Evolutionary conservation across 30 jellyfish, hydroid and myxozoan species (phyloP).

Genomic region (Sanderia malayensis): DNA sequence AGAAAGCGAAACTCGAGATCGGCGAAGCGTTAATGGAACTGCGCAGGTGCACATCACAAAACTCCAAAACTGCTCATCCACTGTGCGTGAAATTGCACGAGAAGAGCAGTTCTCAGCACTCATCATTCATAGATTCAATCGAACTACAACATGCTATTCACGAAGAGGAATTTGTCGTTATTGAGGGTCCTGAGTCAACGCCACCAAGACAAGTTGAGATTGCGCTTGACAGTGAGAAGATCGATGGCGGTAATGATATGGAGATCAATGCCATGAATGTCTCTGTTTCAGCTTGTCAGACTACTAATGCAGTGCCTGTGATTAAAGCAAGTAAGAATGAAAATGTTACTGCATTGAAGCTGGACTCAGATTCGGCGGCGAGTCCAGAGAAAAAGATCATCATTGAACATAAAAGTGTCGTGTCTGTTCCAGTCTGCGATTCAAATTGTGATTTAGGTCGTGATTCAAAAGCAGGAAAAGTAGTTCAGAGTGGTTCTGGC

Average conservation of each 20-base stretch:
- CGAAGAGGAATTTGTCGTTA: constrained; percentile 62
- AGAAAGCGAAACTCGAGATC: constrained; percentile 50
- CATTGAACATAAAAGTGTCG: not conserved
- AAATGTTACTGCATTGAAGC: not conserved
- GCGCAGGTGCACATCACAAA: constrained; percentile 29
- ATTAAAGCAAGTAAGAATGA: too few species aligned
- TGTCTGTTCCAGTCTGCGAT: not conserved
- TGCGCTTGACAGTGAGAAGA: not conserved
- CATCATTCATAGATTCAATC: constrained; percentile 46
- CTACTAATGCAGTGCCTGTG: too few species aligned
- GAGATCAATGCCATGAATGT: too few species aligned
- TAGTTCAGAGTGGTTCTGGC: not conserved
- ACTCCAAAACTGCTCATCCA: constrained; percentile 4
- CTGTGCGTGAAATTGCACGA: constrained; percentile 16
- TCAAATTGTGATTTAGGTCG: not conserved
- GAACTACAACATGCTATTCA: constrained; percentile 40
- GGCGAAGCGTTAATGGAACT: constrained; percentile 57
- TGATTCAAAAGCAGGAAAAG: not conserved
- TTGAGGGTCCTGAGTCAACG: constrained; percentile 19
- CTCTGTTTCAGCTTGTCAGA: too few species aligned
- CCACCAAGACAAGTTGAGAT: not conserved
- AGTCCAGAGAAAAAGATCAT: not conserved
- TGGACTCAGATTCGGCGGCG: not conserved
- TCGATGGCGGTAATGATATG: too few species aligned
- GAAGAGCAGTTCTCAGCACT: constrained; percentile 33